Evolutionary conservation across 2,797 vertebrate genomes (phyloP).

Genomic region (Leptodactylus fallax): DNA sequence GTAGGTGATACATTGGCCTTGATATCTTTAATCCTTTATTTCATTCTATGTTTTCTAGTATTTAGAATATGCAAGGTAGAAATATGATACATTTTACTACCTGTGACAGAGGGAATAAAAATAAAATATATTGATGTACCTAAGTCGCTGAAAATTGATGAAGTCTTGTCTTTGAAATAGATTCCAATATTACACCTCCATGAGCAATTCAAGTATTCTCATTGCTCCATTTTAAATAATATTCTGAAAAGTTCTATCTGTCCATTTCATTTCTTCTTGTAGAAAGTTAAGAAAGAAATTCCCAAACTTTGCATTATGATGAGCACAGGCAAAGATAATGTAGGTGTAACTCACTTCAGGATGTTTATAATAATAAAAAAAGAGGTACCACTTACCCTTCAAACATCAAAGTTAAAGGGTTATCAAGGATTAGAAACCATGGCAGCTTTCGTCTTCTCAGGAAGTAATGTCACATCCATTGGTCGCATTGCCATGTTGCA

Average conservation of each 20-base stretch:
- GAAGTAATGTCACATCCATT: too few relatives aligned
- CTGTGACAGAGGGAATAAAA: constrained; percentile 16
- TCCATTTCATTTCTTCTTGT: not conserved
- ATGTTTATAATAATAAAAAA: too few relatives aligned
- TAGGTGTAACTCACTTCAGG: too few relatives aligned
- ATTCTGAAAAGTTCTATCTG: not conserved
- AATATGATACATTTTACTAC: not conserved
- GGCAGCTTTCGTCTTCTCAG: too few relatives aligned
- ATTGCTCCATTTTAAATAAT: not conserved
- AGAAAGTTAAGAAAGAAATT: constrained; percentile 1
- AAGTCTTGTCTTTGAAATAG: constrained; percentile 1
- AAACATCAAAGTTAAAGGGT: too few relatives aligned
- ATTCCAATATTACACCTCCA: constrained; percentile 2
- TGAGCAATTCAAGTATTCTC: constrained; percentile 1
- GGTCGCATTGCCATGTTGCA: too few relatives aligned
- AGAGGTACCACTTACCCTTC: too few relatives aligned
- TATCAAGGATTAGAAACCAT: too few relatives aligned
- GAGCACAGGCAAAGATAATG: not conserved
- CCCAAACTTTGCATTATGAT: not conserved
- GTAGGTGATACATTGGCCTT: not conserved
- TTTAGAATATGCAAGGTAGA: not conserved
- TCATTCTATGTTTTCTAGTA: constrained; percentile 21
- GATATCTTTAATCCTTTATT: not conserved
- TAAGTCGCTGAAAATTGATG: not conserved
- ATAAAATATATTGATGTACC: constrained; percentile 15